These are phyloP conservation scores for Drosophila vallismaia DNA, from an alignment of 2,888 invertebrate species.

Conservation along the genomic window DNA sequence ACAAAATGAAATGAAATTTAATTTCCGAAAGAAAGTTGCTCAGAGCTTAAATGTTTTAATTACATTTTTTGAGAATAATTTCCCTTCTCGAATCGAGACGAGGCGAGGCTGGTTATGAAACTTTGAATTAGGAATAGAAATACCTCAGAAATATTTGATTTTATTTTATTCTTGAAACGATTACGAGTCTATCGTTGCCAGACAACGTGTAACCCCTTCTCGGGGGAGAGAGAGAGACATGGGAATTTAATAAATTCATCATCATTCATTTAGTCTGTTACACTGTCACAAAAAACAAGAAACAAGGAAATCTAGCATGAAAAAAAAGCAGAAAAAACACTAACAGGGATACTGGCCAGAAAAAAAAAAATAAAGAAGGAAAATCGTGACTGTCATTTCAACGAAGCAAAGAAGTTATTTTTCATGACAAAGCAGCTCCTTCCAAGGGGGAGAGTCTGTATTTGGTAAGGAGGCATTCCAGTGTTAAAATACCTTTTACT, in stretches of 20 bases:
- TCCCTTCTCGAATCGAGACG: too few species aligned
- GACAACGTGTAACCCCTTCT: slow-evolving; percentile 10
- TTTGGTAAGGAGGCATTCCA: slow-evolving; percentile 56
- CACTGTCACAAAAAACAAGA: slow-evolving; percentile 8
- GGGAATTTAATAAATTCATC: slow-evolving; percentile 76
- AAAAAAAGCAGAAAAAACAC: slow-evolving; percentile 13
- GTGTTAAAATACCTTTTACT: slow-evolving; percentile 79
- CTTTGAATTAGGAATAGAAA: too few species aligned
- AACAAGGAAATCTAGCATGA: slow-evolving; percentile 14
- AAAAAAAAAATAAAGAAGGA: slow-evolving; percentile 35
- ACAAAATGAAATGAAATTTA: too few species aligned
- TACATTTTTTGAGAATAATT: not conserved
- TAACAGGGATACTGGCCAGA: slow-evolving; percentile 7
- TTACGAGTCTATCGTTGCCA: not conserved
- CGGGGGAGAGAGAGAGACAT: slow-evolving; percentile 2
- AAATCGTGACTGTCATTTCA: slow-evolving; percentile 77
- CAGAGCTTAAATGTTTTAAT: not conserved
- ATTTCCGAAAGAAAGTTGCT: too few species aligned
- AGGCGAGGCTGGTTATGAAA: too few species aligned
- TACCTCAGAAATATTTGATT: too few species aligned
- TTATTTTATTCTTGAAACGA: too few species aligned
- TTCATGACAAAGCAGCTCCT: slow-evolving; percentile 74
- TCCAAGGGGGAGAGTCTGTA: slow-evolving; percentile 7
- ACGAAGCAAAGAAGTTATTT: slow-evolving; percentile 77
- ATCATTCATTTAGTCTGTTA: slow-evolving; percentile 72